Evolutionary conservation across 2,888 invertebrate genomes (phyloP).

Genomic region (Leucoptera coffeella): DNA sequence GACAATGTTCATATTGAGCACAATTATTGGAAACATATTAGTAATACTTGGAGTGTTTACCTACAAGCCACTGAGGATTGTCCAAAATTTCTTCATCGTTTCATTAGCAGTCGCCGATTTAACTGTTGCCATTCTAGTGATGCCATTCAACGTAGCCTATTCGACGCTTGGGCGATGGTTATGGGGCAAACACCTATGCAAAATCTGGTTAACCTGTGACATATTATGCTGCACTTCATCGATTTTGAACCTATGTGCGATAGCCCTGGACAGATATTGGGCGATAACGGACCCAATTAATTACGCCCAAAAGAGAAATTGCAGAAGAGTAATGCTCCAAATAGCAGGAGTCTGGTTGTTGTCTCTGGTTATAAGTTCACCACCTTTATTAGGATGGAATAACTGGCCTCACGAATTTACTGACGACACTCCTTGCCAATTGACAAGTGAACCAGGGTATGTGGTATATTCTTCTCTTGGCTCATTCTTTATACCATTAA

Average conservation of each 20-base stretch:
- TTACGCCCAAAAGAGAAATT: conserved; percentile 80
- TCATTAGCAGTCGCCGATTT: conserved; percentile 87
- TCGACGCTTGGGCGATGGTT: conserved; percentile 81
- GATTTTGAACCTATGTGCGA: conserved; percentile 84
- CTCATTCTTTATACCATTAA: conserved; percentile 85
- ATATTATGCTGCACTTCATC: conserved; percentile 91
- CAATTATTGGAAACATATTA: conserved; percentile 81
- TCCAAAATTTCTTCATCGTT: conserved; percentile 91
- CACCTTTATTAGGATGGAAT: conserved; percentile 84
- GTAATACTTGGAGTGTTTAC: conserved; percentile 90
- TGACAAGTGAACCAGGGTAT: conserved; percentile 79
- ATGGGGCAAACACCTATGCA: conserved; percentile 82
- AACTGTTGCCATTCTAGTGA: conserved; percentile 77
- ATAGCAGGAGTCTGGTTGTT: conserved; percentile 78
- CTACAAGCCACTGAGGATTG: conserved; percentile 79
- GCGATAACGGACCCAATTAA: conserved; percentile 88
- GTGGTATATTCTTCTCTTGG: conserved; percentile 84
- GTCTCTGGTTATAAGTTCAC: conserved; percentile 76
- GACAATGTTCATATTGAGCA: conserved; percentile 71
- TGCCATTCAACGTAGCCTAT: conserved; percentile 88
- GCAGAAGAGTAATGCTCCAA: conserved; percentile 72
- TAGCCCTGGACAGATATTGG: conserved; percentile 87
- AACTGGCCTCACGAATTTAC: conserved; percentile 81
- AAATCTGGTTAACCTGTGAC: conserved; percentile 89
- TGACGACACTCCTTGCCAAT: conserved; percentile 64